These are phyloP conservation scores for Caenorhabditis sp. DNA, from an alignment of 2,888 invertebrate genomes.

Conservation along the genomic window DNA sequence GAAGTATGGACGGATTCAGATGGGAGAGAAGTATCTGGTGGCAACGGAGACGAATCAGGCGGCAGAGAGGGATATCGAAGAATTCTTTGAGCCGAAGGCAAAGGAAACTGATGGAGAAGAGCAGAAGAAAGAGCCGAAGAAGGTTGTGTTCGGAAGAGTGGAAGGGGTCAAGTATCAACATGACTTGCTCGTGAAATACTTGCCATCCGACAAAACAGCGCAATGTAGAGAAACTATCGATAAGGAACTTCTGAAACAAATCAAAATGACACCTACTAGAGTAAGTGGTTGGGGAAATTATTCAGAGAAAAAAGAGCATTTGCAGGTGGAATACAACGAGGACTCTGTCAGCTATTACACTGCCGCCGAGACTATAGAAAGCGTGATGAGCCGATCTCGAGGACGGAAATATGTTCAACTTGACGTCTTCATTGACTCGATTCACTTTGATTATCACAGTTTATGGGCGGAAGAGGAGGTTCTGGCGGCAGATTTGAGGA, in stretches of 20 bases:
- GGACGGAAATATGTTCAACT: constrained; percentile 50
- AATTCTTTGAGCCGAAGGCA: constrained; percentile 44
- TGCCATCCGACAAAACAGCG: background rate
- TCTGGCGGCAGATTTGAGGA: constrained; percentile 28
- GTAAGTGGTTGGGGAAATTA: no score
- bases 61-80: constrained; percentile 36
- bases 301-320: background rate
- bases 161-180: constrained; percentile 44
- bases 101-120: constrained; percentile 6
- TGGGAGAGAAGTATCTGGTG: constrained; percentile 52
- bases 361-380: constrained; percentile 33
- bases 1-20: constrained; percentile 14
- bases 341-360: constrained; percentile 50
- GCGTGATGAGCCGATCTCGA: constrained; percentile 12
- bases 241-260: constrained; percentile 23
- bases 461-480: constrained; percentile 59
- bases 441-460: constrained; percentile 65
- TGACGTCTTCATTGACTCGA: constrained; percentile 62
- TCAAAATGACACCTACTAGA: constrained; percentile 17
- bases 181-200: constrained; percentile 41
- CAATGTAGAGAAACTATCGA: constrained; percentile 20
- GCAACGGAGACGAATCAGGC: constrained; percentile 9
- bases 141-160: constrained; percentile 46
- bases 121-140: constrained; percentile 24
- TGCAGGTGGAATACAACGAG: constrained; percentile 33